A percentile compares a stretch with the other conserved stretches of the same genome.
Conservation (phyloP, 2,797 vertebrate genomes). For the Sebastes miniatus region DNA sequence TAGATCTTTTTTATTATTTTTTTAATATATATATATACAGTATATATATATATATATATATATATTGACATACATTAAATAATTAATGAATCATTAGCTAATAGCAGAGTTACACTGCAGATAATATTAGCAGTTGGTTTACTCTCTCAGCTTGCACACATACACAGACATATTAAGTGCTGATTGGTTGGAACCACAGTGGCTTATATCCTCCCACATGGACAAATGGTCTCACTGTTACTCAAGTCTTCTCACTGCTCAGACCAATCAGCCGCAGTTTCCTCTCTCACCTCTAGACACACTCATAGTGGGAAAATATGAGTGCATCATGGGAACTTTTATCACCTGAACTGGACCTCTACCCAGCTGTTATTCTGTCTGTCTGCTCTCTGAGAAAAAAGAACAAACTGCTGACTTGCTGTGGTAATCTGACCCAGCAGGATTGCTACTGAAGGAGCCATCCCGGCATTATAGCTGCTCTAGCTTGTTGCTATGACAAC, state of each 20-base stretch:
- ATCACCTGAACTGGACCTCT: background rate
- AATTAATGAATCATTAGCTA: background rate
- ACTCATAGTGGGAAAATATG: background rate
- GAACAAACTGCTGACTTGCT: conserved; percentile 39
- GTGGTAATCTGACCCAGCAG: conserved; percentile 44
- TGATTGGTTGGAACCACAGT: background rate
- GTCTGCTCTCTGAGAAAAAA: conserved; percentile 8
- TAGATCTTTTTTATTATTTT: too few species aligned
- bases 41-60: too few species aligned
- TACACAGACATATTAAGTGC: background rate
- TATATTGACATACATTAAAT: background rate
- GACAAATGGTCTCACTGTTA: background rate
- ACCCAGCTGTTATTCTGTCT: background rate
- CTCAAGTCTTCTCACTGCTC: conserved; percentile 1
- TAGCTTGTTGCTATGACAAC: conserved; percentile 77
- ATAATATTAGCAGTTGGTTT: background rate
- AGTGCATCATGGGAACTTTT: background rate
- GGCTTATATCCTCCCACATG: background rate
- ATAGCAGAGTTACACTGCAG: background rate
- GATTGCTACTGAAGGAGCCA: conserved; percentile 11
- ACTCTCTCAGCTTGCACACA: too few species aligned
- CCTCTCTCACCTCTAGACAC: background rate
- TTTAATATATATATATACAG: too few species aligned
- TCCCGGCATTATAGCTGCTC: conserved; percentile 19
- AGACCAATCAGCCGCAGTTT: background rate